Base-by-base conservation (phyloP, 2,888 invertebrate genomes). In the Chloroclystis v-ata region DNA sequence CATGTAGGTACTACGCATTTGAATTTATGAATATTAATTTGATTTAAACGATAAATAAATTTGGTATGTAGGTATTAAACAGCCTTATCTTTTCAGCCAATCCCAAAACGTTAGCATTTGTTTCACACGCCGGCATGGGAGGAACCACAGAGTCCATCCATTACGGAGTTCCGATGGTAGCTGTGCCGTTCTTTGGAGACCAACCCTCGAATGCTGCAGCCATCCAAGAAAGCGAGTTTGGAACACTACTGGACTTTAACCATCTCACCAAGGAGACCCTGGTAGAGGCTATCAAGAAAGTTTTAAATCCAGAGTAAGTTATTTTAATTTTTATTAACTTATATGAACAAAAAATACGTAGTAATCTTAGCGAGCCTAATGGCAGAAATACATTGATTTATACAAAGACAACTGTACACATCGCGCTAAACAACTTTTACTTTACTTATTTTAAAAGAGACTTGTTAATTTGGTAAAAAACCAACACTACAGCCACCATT, bases 121-220 rank as follows among this genome's bases (percentile, higher is more conserved):
- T 90, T 28, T 86, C 90, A 1, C 91, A 92, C 52, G 90, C 88
- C 42, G 91, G 91, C 1, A 86, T 91, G 67, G 79, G 90, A 39
- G 89, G 91, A 4, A 88, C 88, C 0, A 89, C 86, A 3, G 92
- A 92, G 68, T 89, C 90, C 1, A 83, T 91, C 24, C 89, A 91
- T 58, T 89, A 81, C 47, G 91, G 90, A 8, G 90, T 91, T 2
- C 91, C 91, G 5, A 78, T 90, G 49, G 65, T 92, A 4, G 88
- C 89, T 2, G 87, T 90, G 76, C 91, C 91, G 0, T 78, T 91
- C 44, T 73, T 79, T 26, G 91, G 91, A 6, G 91, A 91, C 59
- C 91, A 91, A 61, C 89, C 87, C 14, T 74, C 88, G 0, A 92
- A 91, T 61, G 90, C 90, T 1, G 86, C 84, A 20, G 82, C 89